Base-by-base conservation (phyloP, 1,140 invertebrate genomes). In the Dendrolimus punctatus region DNA sequence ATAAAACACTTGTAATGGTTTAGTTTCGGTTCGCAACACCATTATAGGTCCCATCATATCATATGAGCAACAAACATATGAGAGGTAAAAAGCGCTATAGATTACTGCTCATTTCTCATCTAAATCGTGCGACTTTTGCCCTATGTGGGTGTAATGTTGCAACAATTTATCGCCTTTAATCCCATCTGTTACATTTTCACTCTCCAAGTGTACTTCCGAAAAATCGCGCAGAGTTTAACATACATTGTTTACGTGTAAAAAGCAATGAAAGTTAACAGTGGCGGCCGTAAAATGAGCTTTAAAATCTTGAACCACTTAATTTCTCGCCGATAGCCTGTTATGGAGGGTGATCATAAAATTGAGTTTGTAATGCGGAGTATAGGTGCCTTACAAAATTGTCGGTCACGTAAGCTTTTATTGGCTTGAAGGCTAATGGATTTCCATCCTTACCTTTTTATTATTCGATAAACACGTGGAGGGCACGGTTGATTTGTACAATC, bases 91-190 rank as follows among this genome's bases (percentile, higher is more conserved):
- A 65, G 62, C 56, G 66, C 62, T 73, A 65, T 64, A 55, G 60
- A 66, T 74, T 71, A 71, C 66, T 70, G 70, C 60, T 66, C 67
- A 77, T 76, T 67, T 71, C 62, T 73, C 73, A 76, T 71, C 61
- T 76, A 71, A 76, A 74, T 80, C 62, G 71, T 68, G 70, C 64
- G 72, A 76, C 71, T 73, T 76, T 65, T 61, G 64, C 58, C 56
- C 60, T 67, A 73, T 59, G 63, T 59, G 64, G 64, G 68, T 63
- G 66, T 76, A 78, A 75, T 75, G 72, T 68, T 57, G 55, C 69
- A 23, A 56, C 67, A 78, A 67, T 78, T 80, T 72, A 76, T 71
- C 70, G 73, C 69, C 66, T 65, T 70, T 76, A 76, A 77, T 77
- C 74, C 67, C 48, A 53, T 23, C 58, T 56, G 56, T 71, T 64